A percentile compares a stretch with the other conserved stretches of the same genome.
Evolutionary conservation across 2,797 vertebrate genomes (phyloP).

Genomic region (Tamandua tetradactyla): DNA sequence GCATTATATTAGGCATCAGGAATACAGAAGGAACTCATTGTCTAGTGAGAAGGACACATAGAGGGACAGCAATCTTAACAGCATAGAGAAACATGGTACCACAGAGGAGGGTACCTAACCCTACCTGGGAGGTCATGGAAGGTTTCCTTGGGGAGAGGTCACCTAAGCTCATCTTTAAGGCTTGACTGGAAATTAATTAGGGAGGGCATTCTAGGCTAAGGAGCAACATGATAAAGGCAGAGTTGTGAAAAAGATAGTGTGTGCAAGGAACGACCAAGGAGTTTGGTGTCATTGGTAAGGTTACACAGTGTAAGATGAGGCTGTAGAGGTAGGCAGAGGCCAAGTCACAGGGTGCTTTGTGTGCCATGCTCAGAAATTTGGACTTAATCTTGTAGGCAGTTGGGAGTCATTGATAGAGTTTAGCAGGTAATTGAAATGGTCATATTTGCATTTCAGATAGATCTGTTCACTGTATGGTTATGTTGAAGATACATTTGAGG

Average conservation of each 20-base stretch:
- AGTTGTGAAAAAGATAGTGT: background rate
- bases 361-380: background rate
- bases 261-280: background rate
- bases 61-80: background rate
- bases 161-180: background rate
- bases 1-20: background rate
- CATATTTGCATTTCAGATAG: background rate
- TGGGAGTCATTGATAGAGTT: background rate
- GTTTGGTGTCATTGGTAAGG: background rate
- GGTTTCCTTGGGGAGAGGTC: background rate
- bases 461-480: background rate
- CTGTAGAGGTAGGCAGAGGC: background rate
- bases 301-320: background rate
- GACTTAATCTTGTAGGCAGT: background rate
- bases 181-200: background rate
- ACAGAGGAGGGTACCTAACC: background rate
- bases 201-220: background rate
- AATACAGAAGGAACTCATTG: background rate
- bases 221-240: background rate
- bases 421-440: background rate
- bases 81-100: background rate
- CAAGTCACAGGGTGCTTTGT: background rate
- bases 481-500: background rate
- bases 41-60: background rate
- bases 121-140: background rate